Evolutionary conservation across 2,797 vertebrate genomes (phyloP).

Genomic region (Acanthurus lineatus): DNA sequence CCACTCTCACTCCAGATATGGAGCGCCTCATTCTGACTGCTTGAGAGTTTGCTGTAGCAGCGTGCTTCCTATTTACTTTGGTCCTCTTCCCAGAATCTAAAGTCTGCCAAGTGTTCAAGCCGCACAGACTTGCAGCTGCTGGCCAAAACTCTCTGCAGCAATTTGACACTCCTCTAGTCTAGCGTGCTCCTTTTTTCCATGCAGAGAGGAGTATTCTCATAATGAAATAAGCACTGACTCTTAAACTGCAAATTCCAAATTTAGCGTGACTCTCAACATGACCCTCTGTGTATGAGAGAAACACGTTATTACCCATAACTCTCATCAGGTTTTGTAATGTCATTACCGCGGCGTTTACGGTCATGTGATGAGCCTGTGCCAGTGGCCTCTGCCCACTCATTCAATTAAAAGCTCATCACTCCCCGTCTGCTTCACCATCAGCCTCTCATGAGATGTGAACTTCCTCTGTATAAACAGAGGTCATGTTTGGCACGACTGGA

Average conservation of each 20-base stretch:
- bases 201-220: conserved; percentile 3
- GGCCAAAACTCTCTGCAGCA: conserved; percentile 39
- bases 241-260: conserved; percentile 30
- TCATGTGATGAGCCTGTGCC: conserved; percentile 42
- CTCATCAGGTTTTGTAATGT: conserved; percentile 55
- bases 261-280: conserved; percentile 27
- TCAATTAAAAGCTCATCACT: conserved; percentile 78
- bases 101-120: conserved; percentile 45
- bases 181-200: conserved; percentile 14
- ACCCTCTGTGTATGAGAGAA: conserved; percentile 16
- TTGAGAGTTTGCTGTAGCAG: conserved; percentile 27
- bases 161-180: conserved; percentile 17
- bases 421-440: conserved; percentile 56
- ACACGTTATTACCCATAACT: conserved; percentile 25
- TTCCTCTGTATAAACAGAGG: conserved; percentile 65
- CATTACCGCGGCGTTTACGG: conserved; percentile 45
- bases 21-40: conserved; percentile 39
- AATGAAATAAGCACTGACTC: conserved; percentile 6
- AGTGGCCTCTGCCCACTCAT: conserved; percentile 52
- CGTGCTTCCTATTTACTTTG: conserved; percentile 68
- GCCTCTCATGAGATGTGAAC: conserved; percentile 62
- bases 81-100: conserved; percentile 59
- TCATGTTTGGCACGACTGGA: conserved; percentile 42
- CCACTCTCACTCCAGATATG: conserved; percentile 60
- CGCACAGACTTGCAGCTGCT: conserved; percentile 32